Conservation (phyloP, 2,113 vertebrate species). For the Bujurquina vittata region DNA sequence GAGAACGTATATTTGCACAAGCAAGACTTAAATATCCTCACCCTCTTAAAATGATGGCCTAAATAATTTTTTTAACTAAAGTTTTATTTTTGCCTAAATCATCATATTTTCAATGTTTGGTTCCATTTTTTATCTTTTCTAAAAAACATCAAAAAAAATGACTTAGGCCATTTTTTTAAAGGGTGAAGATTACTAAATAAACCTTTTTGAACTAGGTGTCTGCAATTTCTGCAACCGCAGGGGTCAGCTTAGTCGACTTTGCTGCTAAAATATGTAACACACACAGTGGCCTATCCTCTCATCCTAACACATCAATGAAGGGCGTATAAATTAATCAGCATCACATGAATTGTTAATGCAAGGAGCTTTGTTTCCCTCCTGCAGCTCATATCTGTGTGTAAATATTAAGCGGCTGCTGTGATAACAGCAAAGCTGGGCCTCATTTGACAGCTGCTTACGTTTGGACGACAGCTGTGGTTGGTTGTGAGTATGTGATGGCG, state of each 20-base stretch:
- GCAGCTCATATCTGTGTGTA: conserved; percentile 47
- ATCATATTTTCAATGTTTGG: no score
- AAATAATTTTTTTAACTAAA: no score
- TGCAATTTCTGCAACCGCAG: not conserved
- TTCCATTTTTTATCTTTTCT: no score
- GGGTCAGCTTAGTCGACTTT: conserved; percentile 16
- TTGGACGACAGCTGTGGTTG: conserved; percentile 34
- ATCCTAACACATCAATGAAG: conserved; percentile 20
- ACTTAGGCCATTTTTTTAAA: no score
- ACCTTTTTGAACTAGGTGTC: not conserved
- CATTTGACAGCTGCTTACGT: conserved; percentile 28
- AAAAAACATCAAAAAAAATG: no score
- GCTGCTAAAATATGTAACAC: conserved; percentile 11
- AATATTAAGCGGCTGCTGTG: conserved; percentile 38
- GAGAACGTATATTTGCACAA: conserved; percentile 16
- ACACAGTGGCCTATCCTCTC: conserved; percentile 19
- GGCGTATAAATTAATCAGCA: conserved; percentile 41
- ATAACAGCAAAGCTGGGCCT: conserved; percentile 39
- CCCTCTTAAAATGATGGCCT: no score
- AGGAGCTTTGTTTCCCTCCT: conserved; percentile 39
- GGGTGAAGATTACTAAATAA: not conserved
- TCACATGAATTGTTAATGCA: conserved; percentile 49
- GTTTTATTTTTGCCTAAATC: no score
- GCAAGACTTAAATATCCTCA: conserved; percentile 12
- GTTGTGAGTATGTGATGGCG: conserved; percentile 39